A percentile compares a stretch with the other conserved stretches of the same genome.
phyloP scores from a whole-genome alignment of 2,888 invertebrate species.

The Melanotus villosus region DNA sequence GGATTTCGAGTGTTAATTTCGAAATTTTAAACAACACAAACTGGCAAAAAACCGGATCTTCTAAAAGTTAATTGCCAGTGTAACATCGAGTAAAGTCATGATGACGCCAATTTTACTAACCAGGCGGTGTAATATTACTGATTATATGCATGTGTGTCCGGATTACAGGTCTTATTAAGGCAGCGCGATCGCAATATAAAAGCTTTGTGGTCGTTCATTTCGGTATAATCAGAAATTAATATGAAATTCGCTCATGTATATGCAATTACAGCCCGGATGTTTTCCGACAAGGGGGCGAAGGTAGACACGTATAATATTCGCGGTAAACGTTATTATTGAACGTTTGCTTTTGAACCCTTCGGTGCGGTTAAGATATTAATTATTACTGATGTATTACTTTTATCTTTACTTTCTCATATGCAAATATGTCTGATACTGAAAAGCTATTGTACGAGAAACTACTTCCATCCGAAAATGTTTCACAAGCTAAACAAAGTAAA shows the following conservation, averaged over 20 bases:
- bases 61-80: slow-evolving; percentile 35
- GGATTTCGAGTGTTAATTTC: no score
- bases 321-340: slow-evolving; percentile 59
- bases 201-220: slow-evolving; percentile 69
- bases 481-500: no score
- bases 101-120: slow-evolving; percentile 45
- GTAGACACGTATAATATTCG: slow-evolving; percentile 51
- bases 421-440: no score
- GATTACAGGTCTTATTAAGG: slow-evolving; percentile 69
- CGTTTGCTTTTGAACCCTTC: slow-evolving; percentile 52
- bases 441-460: no score
- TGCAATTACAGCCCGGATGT: slow-evolving; percentile 68
- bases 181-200: slow-evolving; percentile 67
- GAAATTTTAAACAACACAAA: slow-evolving; percentile 4
- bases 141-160: slow-evolving; percentile 67
- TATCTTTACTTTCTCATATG: slow-evolving; percentile 11
- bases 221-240: slow-evolving; percentile 70
- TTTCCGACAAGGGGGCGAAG: slow-evolving; percentile 60
- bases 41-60: slow-evolving; percentile 19
- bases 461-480: no score
- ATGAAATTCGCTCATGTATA: slow-evolving; percentile 70
- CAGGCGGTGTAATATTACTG: slow-evolving; percentile 64
- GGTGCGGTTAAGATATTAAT: slow-evolving; percentile 42
- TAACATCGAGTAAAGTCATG: slow-evolving; percentile 42
- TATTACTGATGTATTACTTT: slow-evolving; percentile 18